Conservation (phyloP, 2,888 invertebrate species). For the Parnassius orleans region DNA sequence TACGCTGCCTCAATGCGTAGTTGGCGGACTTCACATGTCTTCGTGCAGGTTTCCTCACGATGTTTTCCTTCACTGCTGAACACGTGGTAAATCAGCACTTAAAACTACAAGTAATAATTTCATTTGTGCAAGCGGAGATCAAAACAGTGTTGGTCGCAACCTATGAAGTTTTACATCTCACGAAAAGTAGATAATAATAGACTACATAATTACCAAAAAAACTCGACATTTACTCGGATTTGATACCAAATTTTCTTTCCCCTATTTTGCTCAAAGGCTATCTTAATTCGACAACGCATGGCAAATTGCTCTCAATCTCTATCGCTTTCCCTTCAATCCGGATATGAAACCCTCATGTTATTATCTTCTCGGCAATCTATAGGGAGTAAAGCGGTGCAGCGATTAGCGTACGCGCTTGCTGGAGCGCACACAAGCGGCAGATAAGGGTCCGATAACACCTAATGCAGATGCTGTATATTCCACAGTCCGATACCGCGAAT, state of each 20-base stretch:
- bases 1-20: too few relatives aligned
- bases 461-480: slow-evolving; percentile 44
- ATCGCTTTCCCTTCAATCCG: slow-evolving; percentile 54
- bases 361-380: slow-evolving; percentile 62
- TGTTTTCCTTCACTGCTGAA: too few relatives aligned
- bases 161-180: too few relatives aligned
- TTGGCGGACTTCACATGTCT: too few relatives aligned
- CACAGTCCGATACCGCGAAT: slow-evolving; percentile 26
- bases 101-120: too few relatives aligned
- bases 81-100: too few relatives aligned
- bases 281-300: slow-evolving; percentile 59
- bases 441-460: slow-evolving; percentile 58
- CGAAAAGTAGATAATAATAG: neutral
- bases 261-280: slow-evolving; percentile 41
- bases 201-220: neutral
- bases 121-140: too few relatives aligned
- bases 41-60: too few relatives aligned
- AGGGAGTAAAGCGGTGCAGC: slow-evolving; percentile 60
- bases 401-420: slow-evolving; percentile 66
- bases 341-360: slow-evolving; percentile 61
- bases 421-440: slow-evolving; percentile 53
- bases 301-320: slow-evolving; percentile 70
- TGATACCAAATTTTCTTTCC: slow-evolving; percentile 20
- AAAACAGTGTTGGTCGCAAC: too few relatives aligned
- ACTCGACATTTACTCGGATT: neutral